phyloP scores from a whole-genome alignment of 2,888 invertebrate genomes.

The Nycteola revayana region DNA sequence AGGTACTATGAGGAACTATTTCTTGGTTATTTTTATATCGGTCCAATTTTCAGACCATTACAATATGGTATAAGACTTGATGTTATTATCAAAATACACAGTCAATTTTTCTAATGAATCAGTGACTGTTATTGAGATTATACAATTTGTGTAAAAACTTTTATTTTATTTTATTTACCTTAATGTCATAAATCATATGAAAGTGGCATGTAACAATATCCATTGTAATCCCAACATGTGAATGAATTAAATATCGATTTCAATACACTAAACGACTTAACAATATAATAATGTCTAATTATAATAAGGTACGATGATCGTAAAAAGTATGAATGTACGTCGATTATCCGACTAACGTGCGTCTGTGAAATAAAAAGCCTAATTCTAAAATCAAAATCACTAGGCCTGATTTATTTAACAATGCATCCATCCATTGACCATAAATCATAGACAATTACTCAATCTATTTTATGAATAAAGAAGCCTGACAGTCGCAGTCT shows the following conservation, averaged over 20 bases:
- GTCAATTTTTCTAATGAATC: slow-evolving; percentile 56
- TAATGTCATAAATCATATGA: slow-evolving; percentile 30
- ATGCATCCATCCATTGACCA: no score
- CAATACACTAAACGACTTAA: slow-evolving; percentile 45
- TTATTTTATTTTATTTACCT: slow-evolving; percentile 17
- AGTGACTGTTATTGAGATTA: slow-evolving; percentile 61
- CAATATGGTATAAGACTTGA: slow-evolving; percentile 58
- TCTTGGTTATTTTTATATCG: slow-evolving; percentile 70
- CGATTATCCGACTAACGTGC: slow-evolving; percentile 23
- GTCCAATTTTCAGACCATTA: slow-evolving; percentile 50
- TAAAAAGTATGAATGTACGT: slow-evolving; percentile 36
- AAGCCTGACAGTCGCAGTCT: slow-evolving; percentile 5
- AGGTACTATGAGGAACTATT: slow-evolving; percentile 82
- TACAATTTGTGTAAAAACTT: slow-evolving; percentile 38
- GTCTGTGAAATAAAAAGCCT: slow-evolving; percentile 2
- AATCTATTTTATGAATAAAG: slow-evolving; percentile 1
- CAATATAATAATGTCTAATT: slow-evolving; percentile 37
- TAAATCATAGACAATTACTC: no score
- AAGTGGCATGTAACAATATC: slow-evolving; percentile 27
- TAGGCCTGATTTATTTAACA: no score
- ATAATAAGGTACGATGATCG: slow-evolving; percentile 39
- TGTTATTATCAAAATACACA: slow-evolving; percentile 76
- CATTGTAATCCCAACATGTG: slow-evolving; percentile 41
- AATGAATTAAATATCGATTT: slow-evolving; percentile 43
- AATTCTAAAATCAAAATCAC: neutral